Evolutionary conservation across 2,113 vertebrate genomes (phyloP), one percentile per base, ranked within the genome.

Genomic region (Xyrauchen texanus): DNA sequence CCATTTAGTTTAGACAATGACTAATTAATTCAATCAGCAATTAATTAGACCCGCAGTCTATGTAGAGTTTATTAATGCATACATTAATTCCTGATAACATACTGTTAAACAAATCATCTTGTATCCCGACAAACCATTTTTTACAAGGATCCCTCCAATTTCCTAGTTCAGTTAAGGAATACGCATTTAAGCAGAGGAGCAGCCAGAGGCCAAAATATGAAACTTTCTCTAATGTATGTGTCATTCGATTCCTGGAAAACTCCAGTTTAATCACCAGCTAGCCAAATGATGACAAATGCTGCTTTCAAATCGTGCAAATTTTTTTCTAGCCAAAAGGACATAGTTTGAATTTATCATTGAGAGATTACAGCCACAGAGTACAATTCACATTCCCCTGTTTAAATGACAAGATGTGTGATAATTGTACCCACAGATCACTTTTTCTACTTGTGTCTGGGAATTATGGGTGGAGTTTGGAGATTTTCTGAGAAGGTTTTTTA

Each of bases 161-260:
- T 34, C 21, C 72, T 74, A 44, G 60, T n/a, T 13, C 52, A 15
- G 46, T 42, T 73, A 44, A 63, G 71, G 10, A 62, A 42, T 74
- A 21, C 16, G 67, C 44, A 73, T 64, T 49, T 70, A 73, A 76
- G 21, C 21, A 34, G 21, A 34, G 21, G 21, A 60, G 49, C 57
- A 70, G 63, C 79, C 69, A 78, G 58, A 63, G 57, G 64, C 57
- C 53, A 70, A 70, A 77, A 49, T 7, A 63, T 63, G 63, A 75
- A 63, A 75, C 72, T 52, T 49, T 16, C 34, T 42, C 55, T 78
- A 67, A 78, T 69, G 64, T 75, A 74, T n/a, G 49, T 76, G 44
- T 67, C 21, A 80, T 45, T 45, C 52, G 58, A 66, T 53, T 71
- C 61, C 67, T 72, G 77, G 77, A 80, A 83, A 83, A 83, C 75